A percentile compares a stretch with the other conserved stretches of the same genome.
These are phyloP conservation scores for Encarsia formosa DNA, from an alignment of 2,888 invertebrate species.

Conservation along the genomic window DNA sequence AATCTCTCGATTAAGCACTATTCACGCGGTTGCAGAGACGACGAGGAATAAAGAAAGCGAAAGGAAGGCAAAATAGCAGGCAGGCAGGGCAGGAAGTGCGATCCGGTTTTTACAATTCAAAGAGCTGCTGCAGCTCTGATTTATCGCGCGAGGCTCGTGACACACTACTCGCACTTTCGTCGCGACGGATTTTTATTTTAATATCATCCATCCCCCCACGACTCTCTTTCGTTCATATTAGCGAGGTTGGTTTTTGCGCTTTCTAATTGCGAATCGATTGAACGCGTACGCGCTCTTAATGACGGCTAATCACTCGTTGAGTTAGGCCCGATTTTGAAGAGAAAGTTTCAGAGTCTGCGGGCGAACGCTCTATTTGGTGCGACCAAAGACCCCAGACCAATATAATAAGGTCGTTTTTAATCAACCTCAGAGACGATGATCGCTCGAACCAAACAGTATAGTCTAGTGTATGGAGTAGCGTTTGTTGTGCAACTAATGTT, in stretches of 20 bases:
- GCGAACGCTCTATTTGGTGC: too few relatives aligned
- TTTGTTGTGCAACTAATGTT: too few relatives aligned
- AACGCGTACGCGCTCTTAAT: background rate
- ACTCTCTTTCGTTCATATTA: background rate
- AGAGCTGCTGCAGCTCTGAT: slow-evolving; percentile 4
- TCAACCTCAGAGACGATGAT: background rate
- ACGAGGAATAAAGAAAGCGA: slow-evolving; percentile 5
- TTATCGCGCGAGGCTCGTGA: slow-evolving; percentile 3
- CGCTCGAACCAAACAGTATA: background rate
- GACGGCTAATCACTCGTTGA: background rate
- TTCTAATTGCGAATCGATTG: slow-evolving; percentile 5
- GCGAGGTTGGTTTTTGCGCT: slow-evolving; percentile 8
- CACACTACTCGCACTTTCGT: slow-evolving; percentile 5
- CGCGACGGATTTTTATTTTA: background rate
- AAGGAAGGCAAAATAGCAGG: slow-evolving; percentile 1
- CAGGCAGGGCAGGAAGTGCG: slow-evolving; percentile 13
- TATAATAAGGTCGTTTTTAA: background rate
- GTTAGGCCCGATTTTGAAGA: background rate
- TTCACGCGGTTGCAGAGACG: background rate
- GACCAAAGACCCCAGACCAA: too few relatives aligned
- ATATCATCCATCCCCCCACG: background rate
- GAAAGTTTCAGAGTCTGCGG: background rate
- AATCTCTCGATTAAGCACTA: too few relatives aligned
- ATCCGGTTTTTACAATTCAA: slow-evolving; percentile 12
- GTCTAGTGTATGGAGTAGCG: too few relatives aligned